Evolutionary conservation across 2,113 vertebrate species (phyloP), one percentile per base, ranked within the genome.

Genomic region (Leucosticte australis): DNA sequence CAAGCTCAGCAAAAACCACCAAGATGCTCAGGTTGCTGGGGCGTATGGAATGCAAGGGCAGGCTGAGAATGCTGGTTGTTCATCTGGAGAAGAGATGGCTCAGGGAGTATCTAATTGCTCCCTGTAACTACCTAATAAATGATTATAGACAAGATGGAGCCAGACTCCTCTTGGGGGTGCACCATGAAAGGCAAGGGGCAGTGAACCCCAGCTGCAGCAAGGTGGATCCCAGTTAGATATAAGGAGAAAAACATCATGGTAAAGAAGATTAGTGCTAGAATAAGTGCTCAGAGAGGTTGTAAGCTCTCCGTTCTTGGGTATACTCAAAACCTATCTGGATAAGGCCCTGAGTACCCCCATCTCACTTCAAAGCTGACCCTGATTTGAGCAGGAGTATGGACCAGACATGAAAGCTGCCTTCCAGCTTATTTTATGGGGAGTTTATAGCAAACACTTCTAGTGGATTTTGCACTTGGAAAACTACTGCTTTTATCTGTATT

Each of bases 401-500:
- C 50, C 64, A 91, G 26, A 57, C 28, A 30, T 18, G 42, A 83
- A 67, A 82, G n/a, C 37, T 93, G 22, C 44, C 49, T 75, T 84
- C 56, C n/a, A 64, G 19, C 31, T 56, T 56, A 62, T 79, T 90
- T 85, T 70, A 65, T 46, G 41, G 21, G 46, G 44, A 70, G 39
- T 70, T 81, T 63, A 63, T 63, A 33, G 41, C 0, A 0, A 90
- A 59, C 35, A 56, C 47, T 90, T 52, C 37, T 62, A 78, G 60
- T 52, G 52, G 49, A 78, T 78, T 92, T 87, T 89, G 80, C 60
- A 49, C 53, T 87, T 92, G 69, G 62, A 95, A 75, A 84, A 89
- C 37, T 37, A 82, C 65, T 89, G 68, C 47, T 92, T 88, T 84
- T 94, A 68, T 91, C 95, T 77, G 14, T 80, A 42, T 83, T 94